Conservation (phyloP, 2,888 invertebrate species). For the Drosophila suboccidentalis region DNA sequence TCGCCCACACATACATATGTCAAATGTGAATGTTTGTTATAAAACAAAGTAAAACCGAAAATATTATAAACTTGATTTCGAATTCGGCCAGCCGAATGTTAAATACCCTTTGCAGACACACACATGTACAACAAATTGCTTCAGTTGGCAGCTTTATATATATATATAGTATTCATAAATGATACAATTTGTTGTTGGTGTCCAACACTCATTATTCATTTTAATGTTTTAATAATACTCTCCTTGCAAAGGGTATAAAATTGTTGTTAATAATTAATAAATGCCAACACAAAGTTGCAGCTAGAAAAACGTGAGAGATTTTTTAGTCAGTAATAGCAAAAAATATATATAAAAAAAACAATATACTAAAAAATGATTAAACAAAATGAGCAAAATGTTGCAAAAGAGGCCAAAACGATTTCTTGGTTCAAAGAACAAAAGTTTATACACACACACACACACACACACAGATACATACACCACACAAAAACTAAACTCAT, state of each 20-base stretch:
- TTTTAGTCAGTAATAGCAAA: conserved; percentile 41
- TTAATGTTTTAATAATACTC: conserved; percentile 2
- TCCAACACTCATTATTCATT: neutral
- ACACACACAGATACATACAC: conserved; percentile 51
- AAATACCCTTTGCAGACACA: conserved; percentile 48
- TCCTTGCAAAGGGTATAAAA: conserved; percentile 32
- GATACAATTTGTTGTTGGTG: neutral
- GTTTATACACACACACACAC: conserved; percentile 58
- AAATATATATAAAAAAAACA: neutral
- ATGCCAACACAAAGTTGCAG: conserved; percentile 32
- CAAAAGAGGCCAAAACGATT: conserved; percentile 67
- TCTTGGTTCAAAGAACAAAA: conserved; percentile 73
- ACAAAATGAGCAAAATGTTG: conserved; percentile 8
- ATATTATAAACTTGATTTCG: conserved; percentile 1
- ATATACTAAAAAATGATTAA: conserved; percentile 1
- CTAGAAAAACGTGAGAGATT: conserved; percentile 39
- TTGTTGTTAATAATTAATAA: conserved; percentile 26
- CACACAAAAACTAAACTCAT: conserved; percentile 44
- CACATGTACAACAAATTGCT: conserved; percentile 4
- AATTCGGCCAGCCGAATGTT: conserved; percentile 39
- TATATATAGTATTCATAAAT: conserved; percentile 1
- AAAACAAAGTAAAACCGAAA: conserved; percentile 61
- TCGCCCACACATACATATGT: conserved; percentile 37
- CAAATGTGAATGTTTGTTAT: conserved; percentile 65
- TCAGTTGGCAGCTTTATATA: conserved; percentile 5